A percentile compares a stretch with the other conserved stretches of the same genome.
Evolutionary conservation across 2,888 invertebrate genomes (phyloP).

Genomic region (Drosophila subsilvestris): DNA sequence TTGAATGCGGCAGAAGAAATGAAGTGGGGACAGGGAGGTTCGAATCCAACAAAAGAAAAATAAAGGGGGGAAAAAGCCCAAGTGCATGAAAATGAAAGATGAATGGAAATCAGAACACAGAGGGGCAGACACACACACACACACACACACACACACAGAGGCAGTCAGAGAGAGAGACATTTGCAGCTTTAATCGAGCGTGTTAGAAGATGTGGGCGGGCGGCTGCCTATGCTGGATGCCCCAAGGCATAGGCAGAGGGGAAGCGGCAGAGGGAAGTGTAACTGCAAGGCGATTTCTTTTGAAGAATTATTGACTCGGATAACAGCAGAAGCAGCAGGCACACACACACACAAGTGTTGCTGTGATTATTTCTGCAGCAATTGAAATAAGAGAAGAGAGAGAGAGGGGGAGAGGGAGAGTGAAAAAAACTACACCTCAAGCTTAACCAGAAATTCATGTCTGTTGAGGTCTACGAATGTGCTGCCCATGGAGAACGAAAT

Average conservation of each 20-base stretch:
- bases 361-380: neutral
- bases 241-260: neutral
- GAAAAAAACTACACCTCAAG: conserved; percentile 2
- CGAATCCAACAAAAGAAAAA: conserved; percentile 60
- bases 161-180: conserved; percentile 13
- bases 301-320: conserved; percentile 34
- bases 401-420: neutral
- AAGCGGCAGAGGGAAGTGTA: neutral
- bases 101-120: conserved; percentile 3
- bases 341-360: conserved; percentile 11
- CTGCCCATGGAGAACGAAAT: neutral
- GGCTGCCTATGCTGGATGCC: neutral
- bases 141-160: neutral
- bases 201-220: conserved; percentile 38
- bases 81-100: conserved; percentile 69
- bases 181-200: conserved; percentile 73
- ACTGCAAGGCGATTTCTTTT: conserved; percentile 29
- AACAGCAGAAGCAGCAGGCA: conserved; percentile 13
- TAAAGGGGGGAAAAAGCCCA: conserved; percentile 66
- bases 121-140: neutral
- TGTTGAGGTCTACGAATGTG: conserved; percentile 4
- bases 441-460: conserved; percentile 34
- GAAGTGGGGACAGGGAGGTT: conserved; percentile 2
- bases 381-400: neutral
- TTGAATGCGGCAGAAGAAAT: conserved; percentile 25